Evolutionary conservation across 2,888 invertebrate species (phyloP).

Genomic region (Gymnoscelis rufifasciata): DNA sequence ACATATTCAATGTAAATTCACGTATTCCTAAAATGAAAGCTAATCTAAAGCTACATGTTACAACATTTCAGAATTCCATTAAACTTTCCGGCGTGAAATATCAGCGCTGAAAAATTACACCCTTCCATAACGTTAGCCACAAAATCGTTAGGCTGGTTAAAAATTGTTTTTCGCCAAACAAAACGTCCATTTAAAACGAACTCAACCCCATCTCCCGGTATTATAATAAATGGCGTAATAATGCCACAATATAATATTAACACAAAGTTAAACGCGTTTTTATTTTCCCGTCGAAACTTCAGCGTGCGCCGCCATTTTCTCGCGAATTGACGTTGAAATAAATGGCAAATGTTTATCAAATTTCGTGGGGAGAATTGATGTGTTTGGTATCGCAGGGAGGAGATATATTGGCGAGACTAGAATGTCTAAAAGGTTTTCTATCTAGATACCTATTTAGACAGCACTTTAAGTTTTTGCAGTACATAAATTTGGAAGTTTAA

Average conservation of each 20-base stretch:
- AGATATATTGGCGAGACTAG: not conserved
- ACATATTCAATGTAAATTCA: too few relatives aligned
- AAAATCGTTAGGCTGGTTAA: slow-evolving; percentile 63
- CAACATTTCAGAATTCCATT: slow-evolving; percentile 17
- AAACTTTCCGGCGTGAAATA: slow-evolving; percentile 43
- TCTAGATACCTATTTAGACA: too few relatives aligned
- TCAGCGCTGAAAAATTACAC: slow-evolving; percentile 52
- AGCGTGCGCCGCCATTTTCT: slow-evolving; percentile 38
- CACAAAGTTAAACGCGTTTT: slow-evolving; percentile 78
- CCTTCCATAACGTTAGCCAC: slow-evolving; percentile 54
- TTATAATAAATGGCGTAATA: slow-evolving; percentile 78
- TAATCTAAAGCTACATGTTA: not conserved
- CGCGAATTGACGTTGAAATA: slow-evolving; percentile 68
- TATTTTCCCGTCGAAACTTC: slow-evolving; percentile 71
- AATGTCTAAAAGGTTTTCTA: too few relatives aligned
- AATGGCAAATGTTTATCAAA: slow-evolving; percentile 75
- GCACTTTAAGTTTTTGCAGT: too few relatives aligned
- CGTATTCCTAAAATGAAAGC: slow-evolving; percentile 3
- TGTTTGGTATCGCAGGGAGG: not conserved
- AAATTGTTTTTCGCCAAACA: slow-evolving; percentile 69
- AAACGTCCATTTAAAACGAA: slow-evolving; percentile 74
- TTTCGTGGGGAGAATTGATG: slow-evolving; percentile 44
- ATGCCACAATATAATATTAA: slow-evolving; percentile 79
- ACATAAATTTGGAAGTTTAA: too few relatives aligned
- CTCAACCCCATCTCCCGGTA: slow-evolving; percentile 73